These are phyloP conservation scores for Zophobas morio DNA, from an alignment of 1,140 invertebrate species.

Conservation along the genomic window DNA sequence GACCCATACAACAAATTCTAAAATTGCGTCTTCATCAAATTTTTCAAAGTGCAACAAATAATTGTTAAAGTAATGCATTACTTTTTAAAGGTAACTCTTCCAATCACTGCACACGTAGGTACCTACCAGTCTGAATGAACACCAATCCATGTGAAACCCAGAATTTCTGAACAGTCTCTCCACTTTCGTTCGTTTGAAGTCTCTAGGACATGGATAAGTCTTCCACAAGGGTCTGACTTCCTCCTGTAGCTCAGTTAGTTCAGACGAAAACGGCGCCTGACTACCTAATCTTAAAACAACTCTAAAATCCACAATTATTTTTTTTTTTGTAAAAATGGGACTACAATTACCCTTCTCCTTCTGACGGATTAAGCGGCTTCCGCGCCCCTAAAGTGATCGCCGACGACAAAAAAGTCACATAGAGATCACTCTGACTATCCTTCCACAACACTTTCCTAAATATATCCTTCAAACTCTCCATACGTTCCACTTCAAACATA, in stretches of 20 bases:
- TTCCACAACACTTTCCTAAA: conserved; percentile 78
- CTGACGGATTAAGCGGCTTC: conserved; percentile 83
- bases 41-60: too few relatives aligned
- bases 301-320: conserved; percentile 69
- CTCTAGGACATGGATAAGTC: conserved; percentile 78
- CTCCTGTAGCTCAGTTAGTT: conserved; percentile 82
- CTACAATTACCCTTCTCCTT: conserved; percentile 83
- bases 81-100: too few relatives aligned
- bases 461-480: conserved; percentile 81
- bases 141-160: conserved; percentile 89
- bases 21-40: too few relatives aligned
- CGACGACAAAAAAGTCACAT: conserved; percentile 87
- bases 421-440: conserved; percentile 77
- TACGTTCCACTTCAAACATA: conserved; percentile 78
- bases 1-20: too few relatives aligned
- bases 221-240: conserved; percentile 87
- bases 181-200: conserved; percentile 88
- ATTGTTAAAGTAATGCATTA: too few relatives aligned
- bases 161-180: conserved; percentile 86
- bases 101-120: not conserved
- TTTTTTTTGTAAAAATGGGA: not conserved
- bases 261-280: conserved; percentile 79
- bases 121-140: conserved; percentile 85
- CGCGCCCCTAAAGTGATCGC: conserved; percentile 87
- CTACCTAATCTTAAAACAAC: conserved; percentile 87